Base-by-base conservation (phyloP, 2,888 invertebrate species). In the Parnassius glacialis region DNA sequence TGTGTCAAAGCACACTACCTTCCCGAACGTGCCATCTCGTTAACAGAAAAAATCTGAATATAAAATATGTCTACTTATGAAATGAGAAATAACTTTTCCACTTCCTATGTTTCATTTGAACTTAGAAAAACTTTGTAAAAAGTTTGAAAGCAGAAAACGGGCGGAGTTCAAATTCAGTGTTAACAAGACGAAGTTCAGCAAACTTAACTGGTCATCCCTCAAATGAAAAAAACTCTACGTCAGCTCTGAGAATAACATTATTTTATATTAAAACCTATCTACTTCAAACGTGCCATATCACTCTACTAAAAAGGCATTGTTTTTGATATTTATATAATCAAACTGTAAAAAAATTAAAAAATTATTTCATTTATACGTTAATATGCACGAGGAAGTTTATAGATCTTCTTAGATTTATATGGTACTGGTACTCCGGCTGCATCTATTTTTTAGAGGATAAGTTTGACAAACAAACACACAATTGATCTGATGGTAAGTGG, bases 121-220 rank as follows among this genome's bases (percentile, higher is more conserved):
- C 51, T 61, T 56, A 44, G 56, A 56, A 59, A 61, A 52, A 56
- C 45, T 55, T 60, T 52, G 44, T 44, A 12, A 44, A 51, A 61
- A 56, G 44, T 52, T 56, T 47, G 44, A 41, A 61, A 61, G 61
- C 47, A 12, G 45, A 20, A 44, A 55, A 54, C 59, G 47, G 54
- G 20, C 50, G 9, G 56, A 52, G 61, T 61, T 61, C 20, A 56
- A 61, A 61, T 56, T 61, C 56, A 52, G 56, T 61, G 61, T 61
- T 61, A 61, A 61, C 61, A 61, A 56, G 52, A 45, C 16, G 52
- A 56, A 61, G 61, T 56, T 61, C 41, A 56, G 41, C 45, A 56
- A 61, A 61, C 61, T 61, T 45, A 20, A 13, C 45, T 52, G 51
- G 34, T 61, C 55, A 61, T 56, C n/a, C 34, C 51, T 43, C 52